These are phyloP conservation scores for Saturnia japonica DNA, from an alignment of 2,888 invertebrate genomes.

Conservation along the genomic window DNA sequence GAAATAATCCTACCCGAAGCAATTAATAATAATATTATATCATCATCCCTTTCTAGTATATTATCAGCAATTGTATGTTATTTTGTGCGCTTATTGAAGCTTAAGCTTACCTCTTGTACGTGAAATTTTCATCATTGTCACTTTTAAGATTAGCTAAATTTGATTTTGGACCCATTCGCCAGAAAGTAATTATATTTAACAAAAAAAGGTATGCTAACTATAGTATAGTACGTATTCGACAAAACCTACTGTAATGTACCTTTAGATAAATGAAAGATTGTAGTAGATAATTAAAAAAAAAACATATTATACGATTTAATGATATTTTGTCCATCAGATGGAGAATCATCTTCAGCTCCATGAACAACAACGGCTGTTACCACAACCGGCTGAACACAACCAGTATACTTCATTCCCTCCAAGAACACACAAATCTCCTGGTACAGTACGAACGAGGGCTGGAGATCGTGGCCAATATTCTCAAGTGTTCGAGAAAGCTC, in stretches of 20 bases:
- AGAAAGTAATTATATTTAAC: no score
- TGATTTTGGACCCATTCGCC: neutral
- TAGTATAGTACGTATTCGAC: no score
- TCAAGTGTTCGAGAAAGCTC: slow-evolving; percentile 82
- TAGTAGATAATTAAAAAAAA: no score
- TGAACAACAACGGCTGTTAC: slow-evolving; percentile 73
- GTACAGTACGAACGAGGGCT: slow-evolving; percentile 66
- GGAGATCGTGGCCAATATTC: slow-evolving; percentile 77
- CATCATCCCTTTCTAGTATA: neutral
- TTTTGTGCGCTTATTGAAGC: neutral
- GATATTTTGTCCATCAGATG: slow-evolving; percentile 44
- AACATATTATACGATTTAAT: neutral
- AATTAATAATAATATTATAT: neutral
- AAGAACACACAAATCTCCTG: slow-evolving; percentile 56
- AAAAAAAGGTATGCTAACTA: no score
- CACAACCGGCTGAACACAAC: slow-evolving; percentile 70
- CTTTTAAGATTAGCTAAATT: neutral
- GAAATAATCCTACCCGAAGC: neutral
- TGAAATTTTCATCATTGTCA: neutral
- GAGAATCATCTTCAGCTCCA: slow-evolving; percentile 78
- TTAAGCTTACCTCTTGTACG: neutral
- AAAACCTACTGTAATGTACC: no score
- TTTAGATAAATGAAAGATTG: no score
- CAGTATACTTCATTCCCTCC: slow-evolving; percentile 78
- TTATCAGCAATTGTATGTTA: neutral